phyloP scores from a whole-genome alignment of 2,113 vertebrate species.

The Gymnorhina tibicen region DNA sequence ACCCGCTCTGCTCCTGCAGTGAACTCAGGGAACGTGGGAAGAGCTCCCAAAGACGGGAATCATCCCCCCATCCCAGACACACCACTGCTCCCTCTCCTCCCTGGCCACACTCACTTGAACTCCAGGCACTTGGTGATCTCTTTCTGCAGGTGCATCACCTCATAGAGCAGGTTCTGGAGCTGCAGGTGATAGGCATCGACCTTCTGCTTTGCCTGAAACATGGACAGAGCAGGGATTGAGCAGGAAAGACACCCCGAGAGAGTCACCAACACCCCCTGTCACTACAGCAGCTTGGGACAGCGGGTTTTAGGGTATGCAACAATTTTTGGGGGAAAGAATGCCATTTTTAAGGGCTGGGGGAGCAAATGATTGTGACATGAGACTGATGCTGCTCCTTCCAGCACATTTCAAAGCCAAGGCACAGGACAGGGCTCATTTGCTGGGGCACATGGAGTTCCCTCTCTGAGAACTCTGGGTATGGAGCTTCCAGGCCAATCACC shows the following conservation, averaged over 20 bases:
- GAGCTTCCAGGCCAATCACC: rapidly evolving
- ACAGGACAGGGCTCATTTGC: not conserved
- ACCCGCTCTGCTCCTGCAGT: rapidly evolving
- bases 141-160: constrained; percentile 98
- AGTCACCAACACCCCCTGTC: rapidly evolving
- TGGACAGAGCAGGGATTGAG: not conserved
- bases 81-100: not conserved
- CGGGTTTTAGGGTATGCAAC: not conserved
- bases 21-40: rapidly evolving
- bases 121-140: constrained; percentile 98
- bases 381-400: not conserved
- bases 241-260: not conserved
- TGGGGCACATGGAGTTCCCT: not conserved
- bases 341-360: not conserved
- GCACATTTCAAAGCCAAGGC: not conserved
- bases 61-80: not conserved
- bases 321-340: rapidly evolving
- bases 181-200: constrained; percentile 95
- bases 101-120: constrained; percentile 86
- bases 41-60: not conserved
- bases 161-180: constrained; percentile 96
- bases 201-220: constrained; percentile 88
- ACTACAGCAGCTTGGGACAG: not conserved
- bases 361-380: rapidly evolving
- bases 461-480: not conserved